Evolutionary conservation across 2,113 vertebrate species (phyloP), one percentile per base, ranked within the genome.

Genomic region (Marmota monax): DNA sequence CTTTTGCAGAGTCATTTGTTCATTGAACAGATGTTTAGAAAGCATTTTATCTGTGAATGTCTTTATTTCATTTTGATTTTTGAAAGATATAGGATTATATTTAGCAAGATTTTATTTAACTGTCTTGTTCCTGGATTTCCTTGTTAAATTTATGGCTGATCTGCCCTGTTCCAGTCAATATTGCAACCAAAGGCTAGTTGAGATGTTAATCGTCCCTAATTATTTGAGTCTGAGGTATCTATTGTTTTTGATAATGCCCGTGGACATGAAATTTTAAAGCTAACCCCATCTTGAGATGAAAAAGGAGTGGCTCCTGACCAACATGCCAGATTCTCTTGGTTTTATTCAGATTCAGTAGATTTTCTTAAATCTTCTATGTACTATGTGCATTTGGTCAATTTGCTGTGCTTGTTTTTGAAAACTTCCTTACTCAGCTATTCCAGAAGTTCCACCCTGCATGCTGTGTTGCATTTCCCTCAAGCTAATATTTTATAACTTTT

Each of bases 41-140:
- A 58, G 56, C 56, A 58, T 58, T 58, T 58, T 58, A 42, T 84
- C 76, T 79, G 56, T 45, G 23, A 73, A 73, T 95, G 45, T 82
- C 58, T 92, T 82, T 69, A 42, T 76, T 80, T 96, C 29, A 70
- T 93, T 77, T 92, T 78, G 84, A 29, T 6, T 88, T 95, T 88
- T 88, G 37, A 77, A 65, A 25, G 22, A 63, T 90, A 78, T 25
- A 70, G 72, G n/a, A 72, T 90, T 90, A 39, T 72, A n/a, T 74
- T 86, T 82, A 87, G n/a, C 82, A 82, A 53, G 23, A 61, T 18
- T 76, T 74, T 80, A n/a, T 53, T 56, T 85, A 73, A 9, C 27
- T 94, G 0, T 82, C 51, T 93, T 84, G 3, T 93, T 83, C 20
- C 61, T 83, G 29, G 69, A 72, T 90, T 20, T 39, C 16, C 34